These are phyloP conservation scores for Apaloderma vittatum DNA, from an alignment of 2,113 vertebrate species.

Conservation along the genomic window DNA sequence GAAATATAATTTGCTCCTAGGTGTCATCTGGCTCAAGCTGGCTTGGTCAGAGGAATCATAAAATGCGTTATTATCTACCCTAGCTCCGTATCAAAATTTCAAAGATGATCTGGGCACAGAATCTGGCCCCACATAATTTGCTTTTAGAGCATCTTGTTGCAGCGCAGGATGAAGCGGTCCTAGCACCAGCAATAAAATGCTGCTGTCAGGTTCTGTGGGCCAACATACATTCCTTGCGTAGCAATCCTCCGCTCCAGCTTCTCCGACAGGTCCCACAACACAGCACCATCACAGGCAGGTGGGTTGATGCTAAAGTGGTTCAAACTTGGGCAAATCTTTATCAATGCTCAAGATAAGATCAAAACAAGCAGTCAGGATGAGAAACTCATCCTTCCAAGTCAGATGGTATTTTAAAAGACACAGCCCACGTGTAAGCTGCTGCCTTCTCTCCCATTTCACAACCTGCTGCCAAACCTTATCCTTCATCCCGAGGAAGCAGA, in stretches of 20 bases:
- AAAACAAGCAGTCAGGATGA: slow-evolving; percentile 26
- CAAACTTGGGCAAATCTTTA: not conserved
- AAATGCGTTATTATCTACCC: not conserved
- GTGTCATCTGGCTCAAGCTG: not conserved
- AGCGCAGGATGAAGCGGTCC: not conserved
- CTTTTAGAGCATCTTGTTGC: not conserved
- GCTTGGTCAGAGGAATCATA: not conserved
- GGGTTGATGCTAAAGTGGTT: not conserved
- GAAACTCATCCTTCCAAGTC: slow-evolving; percentile 20
- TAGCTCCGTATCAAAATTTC: not conserved
- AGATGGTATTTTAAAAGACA: slow-evolving; percentile 47
- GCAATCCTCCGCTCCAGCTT: not conserved
- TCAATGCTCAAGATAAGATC: not conserved
- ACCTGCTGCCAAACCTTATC: not conserved
- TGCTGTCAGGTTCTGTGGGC: not conserved
- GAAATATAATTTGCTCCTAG: not conserved
- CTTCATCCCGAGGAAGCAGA: not conserved
- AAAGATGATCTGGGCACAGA: not conserved
- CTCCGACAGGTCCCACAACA: not conserved
- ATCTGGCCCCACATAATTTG: not conserved
- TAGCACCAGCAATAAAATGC: accelerated
- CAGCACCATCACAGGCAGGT: not conserved
- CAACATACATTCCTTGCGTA: not conserved
- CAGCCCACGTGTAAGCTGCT: slow-evolving; percentile 7
- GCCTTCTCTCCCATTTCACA: slow-evolving; percentile 8